Conservation (phyloP, 2,113 vertebrate genomes). For the Grus americana region DNA sequence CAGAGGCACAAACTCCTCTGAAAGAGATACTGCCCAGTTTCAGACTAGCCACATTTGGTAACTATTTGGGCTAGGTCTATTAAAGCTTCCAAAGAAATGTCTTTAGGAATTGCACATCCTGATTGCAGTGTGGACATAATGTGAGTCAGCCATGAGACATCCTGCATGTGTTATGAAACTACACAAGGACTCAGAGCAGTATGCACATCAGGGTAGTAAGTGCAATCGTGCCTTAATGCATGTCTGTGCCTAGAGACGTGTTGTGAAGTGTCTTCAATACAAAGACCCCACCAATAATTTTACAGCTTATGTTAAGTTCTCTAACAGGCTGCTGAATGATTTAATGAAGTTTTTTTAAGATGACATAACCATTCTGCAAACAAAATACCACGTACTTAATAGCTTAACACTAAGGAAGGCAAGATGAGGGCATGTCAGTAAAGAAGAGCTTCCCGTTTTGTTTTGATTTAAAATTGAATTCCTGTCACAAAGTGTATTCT, state of each 20-base stretch:
- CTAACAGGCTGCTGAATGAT: background rate
- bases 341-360: background rate
- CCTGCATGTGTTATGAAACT: background rate
- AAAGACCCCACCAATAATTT: background rate
- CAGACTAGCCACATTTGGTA: background rate
- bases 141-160: background rate
- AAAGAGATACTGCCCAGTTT: background rate
- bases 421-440: background rate
- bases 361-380: background rate
- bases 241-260: background rate
- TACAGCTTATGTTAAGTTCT: background rate
- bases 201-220: background rate
- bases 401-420: background rate
- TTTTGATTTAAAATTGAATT: background rate
- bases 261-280: background rate
- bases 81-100: background rate
- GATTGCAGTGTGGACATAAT: background rate
- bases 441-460: background rate
- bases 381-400: accelerated
- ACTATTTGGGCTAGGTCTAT: background rate
- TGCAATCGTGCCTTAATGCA: background rate
- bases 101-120: background rate
- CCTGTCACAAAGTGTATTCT: background rate
- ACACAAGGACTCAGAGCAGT: background rate
- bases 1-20: background rate